Conservation (phyloP, 2,888 invertebrate genomes). For the Chaitophorus viminalis region DNA sequence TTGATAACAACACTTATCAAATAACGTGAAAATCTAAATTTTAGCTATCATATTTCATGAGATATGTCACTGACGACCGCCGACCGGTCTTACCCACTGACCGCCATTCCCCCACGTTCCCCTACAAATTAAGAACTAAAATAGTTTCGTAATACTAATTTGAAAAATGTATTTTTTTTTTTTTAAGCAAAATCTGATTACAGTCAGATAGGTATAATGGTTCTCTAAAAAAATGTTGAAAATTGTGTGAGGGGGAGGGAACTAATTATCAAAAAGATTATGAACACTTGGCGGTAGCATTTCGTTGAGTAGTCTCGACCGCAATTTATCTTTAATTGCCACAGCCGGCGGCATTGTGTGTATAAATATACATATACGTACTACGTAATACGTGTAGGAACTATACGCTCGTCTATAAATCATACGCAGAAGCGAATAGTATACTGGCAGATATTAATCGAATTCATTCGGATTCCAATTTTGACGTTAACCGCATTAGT, state of each 20-base stretch:
- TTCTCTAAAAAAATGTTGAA: not conserved
- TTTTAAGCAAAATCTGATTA: slow-evolving; percentile 39
- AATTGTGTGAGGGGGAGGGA: not conserved
- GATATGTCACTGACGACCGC: no score
- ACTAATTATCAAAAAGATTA: slow-evolving; percentile 4
- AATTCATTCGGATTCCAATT: not conserved
- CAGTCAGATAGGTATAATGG: not conserved
- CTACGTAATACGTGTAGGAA: not conserved
- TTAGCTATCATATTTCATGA: no score
- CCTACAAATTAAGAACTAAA: no score
- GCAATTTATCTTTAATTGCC: slow-evolving; percentile 18
- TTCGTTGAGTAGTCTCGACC: slow-evolving; percentile 15
- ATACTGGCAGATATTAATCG: no score
- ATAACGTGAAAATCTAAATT: no score
- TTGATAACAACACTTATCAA: no score
- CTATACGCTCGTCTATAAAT: not conserved
- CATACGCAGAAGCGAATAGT: not conserved
- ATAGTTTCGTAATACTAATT: no score
- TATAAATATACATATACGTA: not conserved
- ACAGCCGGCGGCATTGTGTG: not conserved
- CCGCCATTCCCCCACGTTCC: no score
- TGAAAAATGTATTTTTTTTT: not conserved
- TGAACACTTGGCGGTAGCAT: not conserved
- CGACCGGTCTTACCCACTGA: no score
- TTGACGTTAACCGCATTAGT: not conserved